phyloP scores from a whole-genome alignment of 2,113 vertebrate genomes.

The Beaufortia kweichowensis region DNA sequence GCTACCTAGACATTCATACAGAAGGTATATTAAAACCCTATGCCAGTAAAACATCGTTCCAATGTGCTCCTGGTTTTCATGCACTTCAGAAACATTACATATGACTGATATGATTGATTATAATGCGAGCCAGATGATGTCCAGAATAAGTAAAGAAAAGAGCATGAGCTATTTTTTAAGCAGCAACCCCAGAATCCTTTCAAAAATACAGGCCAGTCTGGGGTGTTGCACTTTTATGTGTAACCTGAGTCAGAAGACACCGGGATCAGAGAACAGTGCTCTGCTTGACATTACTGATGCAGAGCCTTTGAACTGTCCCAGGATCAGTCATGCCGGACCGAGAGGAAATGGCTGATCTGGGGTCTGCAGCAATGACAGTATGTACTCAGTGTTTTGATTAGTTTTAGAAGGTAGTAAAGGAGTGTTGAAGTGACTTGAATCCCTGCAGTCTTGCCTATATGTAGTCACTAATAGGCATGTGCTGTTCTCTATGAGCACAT shows the following conservation, averaged over 20 bases:
- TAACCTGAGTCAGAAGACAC: constrained; percentile 18
- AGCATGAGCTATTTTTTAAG: background rate
- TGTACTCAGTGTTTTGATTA: background rate
- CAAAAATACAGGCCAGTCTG: background rate
- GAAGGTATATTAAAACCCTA: no score
- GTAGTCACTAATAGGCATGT: constrained; percentile 38
- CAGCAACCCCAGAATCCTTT: background rate
- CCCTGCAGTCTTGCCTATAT: constrained; percentile 12
- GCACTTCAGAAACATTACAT: no score
- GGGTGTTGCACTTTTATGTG: background rate
- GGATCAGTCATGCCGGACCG: constrained; percentile 33
- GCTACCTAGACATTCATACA: no score
- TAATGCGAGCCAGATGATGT: no score
- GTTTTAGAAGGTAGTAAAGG: constrained; percentile 28
- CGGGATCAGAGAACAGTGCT: constrained; percentile 26
- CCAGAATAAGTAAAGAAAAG: no score
- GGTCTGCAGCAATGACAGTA: background rate
- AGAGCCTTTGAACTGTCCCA: background rate
- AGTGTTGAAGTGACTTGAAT: background rate
- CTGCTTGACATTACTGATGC: constrained; percentile 25
- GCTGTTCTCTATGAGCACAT: background rate
- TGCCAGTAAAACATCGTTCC: no score
- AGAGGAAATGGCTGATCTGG: background rate
- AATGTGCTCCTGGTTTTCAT: no score
- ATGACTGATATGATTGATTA: no score